These are phyloP conservation scores for Spheniscus mendiculus DNA, from an alignment of 2,113 vertebrate genomes.

Conservation along the genomic window DNA sequence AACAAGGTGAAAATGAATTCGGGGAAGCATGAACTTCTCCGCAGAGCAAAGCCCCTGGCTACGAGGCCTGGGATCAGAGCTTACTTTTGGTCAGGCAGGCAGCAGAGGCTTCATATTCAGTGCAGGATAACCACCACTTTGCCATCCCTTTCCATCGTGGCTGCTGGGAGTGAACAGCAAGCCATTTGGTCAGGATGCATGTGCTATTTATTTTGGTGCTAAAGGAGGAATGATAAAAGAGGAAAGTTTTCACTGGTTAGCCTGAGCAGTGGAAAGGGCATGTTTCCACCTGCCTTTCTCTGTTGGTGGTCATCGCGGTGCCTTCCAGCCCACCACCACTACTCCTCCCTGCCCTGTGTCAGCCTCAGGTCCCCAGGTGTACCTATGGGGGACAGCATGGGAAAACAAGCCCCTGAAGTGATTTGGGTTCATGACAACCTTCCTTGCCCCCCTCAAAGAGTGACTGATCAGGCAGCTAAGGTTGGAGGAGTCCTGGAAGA, in stretches of 20 bases:
- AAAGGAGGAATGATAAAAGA: background rate
- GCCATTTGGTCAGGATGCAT: background rate
- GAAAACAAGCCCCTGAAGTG: background rate
- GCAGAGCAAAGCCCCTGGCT: background rate
- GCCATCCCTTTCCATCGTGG: background rate
- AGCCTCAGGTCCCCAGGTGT: too few species aligned
- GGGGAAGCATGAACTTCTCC: background rate
- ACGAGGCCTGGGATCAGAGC: background rate
- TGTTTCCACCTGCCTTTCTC: background rate
- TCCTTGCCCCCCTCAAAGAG: background rate
- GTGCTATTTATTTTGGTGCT: background rate
- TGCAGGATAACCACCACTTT: background rate
- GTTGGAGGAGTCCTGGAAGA: background rate
- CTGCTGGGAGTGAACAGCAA: background rate
- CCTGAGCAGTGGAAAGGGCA: background rate
- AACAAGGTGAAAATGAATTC: background rate
- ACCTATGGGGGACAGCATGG: background rate
- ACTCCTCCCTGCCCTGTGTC: background rate
- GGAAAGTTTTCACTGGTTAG: background rate
- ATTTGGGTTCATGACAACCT: background rate
- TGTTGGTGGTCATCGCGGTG: rapidly evolving
- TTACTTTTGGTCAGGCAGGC: background rate
- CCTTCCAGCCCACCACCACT: background rate
- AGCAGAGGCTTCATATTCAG: background rate
- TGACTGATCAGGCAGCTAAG: background rate